Conservation (phyloP, 2,113 vertebrate genomes). For the Cacatua alba region DNA sequence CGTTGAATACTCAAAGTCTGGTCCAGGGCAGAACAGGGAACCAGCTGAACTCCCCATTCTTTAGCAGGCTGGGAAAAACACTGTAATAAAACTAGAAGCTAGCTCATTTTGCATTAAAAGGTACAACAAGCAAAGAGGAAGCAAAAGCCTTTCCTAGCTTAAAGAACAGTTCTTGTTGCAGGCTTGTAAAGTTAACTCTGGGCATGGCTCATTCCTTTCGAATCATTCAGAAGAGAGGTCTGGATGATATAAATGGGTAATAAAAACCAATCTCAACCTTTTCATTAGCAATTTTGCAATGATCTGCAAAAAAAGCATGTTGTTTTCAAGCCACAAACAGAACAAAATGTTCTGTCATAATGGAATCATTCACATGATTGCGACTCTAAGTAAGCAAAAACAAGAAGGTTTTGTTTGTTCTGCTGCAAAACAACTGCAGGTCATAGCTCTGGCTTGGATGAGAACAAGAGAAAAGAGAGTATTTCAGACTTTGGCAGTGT, state of each 20-base stretch:
- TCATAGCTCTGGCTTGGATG: background rate
- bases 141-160: background rate
- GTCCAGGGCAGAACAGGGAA: background rate
- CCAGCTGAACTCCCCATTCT: background rate
- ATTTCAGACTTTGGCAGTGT: background rate
- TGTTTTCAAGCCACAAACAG: constrained; percentile 25
- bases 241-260: background rate
- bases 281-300: background rate
- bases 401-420: constrained; percentile 48
- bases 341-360: constrained; percentile 39
- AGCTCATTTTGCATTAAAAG: background rate
- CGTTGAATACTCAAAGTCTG: background rate
- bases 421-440: constrained; percentile 36
- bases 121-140: background rate
- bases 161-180: background rate
- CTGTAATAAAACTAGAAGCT: background rate
- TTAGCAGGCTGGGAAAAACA: background rate
- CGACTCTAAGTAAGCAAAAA: constrained; percentile 39
- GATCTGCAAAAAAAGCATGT: background rate
- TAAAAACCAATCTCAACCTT: background rate
- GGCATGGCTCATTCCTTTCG: background rate
- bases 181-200: background rate
- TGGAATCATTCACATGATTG: background rate
- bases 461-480: background rate
- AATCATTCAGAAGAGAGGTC: background rate